Conservation (phyloP, 1,140 invertebrate genomes). For the Orussus abietinus region DNA sequence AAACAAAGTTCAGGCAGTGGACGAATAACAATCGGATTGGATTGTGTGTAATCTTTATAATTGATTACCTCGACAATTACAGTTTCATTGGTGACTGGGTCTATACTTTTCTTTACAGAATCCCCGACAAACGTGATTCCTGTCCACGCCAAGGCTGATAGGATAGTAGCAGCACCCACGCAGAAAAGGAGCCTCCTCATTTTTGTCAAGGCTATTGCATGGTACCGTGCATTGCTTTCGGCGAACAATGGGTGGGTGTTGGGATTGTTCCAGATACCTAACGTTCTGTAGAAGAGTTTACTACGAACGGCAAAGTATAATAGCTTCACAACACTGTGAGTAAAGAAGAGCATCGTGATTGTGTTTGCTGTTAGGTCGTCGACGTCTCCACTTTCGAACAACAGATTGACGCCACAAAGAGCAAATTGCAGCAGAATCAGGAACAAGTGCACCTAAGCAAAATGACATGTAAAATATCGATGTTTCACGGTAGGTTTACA, state of each 20-base stretch:
- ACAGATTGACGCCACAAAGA: constrained; percentile 65
- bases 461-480: constrained; percentile 1
- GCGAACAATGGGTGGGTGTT: constrained; percentile 79
- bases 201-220: constrained; percentile 69
- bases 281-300: constrained; percentile 71
- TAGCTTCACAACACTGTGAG: constrained; percentile 71
- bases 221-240: constrained; percentile 75
- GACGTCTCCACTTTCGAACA: constrained; percentile 68
- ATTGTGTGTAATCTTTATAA: background rate
- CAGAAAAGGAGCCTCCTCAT: constrained; percentile 69
- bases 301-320: constrained; percentile 68
- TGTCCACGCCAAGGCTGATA: constrained; percentile 64
- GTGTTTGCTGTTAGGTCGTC: constrained; percentile 78
- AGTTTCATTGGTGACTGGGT: constrained; percentile 71
- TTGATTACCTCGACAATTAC: constrained; percentile 56
- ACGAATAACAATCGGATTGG: background rate
- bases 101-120: constrained; percentile 62
- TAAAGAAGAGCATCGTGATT: constrained; percentile 76
- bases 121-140: constrained; percentile 74
- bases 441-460: constrained; percentile 55
- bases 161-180: constrained; percentile 60
- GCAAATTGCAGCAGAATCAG: constrained; percentile 64
- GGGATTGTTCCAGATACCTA: constrained; percentile 75
- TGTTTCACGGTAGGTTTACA: too few relatives aligned
- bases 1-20: background rate